Percentiles rank a stretch among this genome's conserved stretches.
Evolutionary conservation across 1,140 invertebrate genomes (phyloP).

Genomic region (Caligus rogercresseyi): DNA sequence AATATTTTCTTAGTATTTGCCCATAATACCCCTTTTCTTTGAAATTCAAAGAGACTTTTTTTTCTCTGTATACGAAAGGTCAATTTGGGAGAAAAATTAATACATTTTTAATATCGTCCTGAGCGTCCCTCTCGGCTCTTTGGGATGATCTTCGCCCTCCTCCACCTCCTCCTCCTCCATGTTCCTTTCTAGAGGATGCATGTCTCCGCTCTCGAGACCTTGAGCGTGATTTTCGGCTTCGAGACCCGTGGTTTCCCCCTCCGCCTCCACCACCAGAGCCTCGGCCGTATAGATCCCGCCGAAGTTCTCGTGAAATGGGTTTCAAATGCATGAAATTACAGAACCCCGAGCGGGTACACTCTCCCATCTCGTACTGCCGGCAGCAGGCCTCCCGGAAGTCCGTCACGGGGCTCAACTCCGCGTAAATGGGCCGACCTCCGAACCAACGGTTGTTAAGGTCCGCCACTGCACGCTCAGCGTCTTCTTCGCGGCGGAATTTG

Average conservation of each 20-base stretch:
- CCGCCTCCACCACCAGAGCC: slow-evolving; percentile 26
- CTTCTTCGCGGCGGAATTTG: slow-evolving; percentile 94
- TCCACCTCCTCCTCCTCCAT: background rate
- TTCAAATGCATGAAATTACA: slow-evolving; percentile 99
- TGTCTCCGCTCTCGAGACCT: background rate
- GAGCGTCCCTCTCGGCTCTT: background rate
- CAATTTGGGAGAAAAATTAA: too few species aligned
- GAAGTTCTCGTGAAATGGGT: slow-evolving; percentile 79
- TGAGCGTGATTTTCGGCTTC: background rate
- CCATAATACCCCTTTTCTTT: too few species aligned
- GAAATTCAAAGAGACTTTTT: too few species aligned
- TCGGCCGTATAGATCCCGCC: slow-evolving; percentile 54
- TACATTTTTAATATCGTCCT: too few species aligned
- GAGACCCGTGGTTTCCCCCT: background rate
- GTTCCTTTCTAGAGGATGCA: background rate
- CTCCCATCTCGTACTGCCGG: slow-evolving; percentile 95
- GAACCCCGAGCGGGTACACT: slow-evolving; percentile 58
- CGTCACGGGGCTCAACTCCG: slow-evolving; percentile 92
- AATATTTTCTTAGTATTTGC: too few species aligned
- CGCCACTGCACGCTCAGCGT: slow-evolving; percentile 88
- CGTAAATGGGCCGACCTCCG: slow-evolving; percentile 91
- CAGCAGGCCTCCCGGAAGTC: slow-evolving; percentile 98
- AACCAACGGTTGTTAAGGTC: slow-evolving; percentile 98
- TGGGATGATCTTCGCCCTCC: background rate
- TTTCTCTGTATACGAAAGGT: too few species aligned